These are phyloP conservation scores for Adelges cooleyi DNA, from an alignment of 1,140 invertebrate species.

Conservation along the genomic window DNA sequence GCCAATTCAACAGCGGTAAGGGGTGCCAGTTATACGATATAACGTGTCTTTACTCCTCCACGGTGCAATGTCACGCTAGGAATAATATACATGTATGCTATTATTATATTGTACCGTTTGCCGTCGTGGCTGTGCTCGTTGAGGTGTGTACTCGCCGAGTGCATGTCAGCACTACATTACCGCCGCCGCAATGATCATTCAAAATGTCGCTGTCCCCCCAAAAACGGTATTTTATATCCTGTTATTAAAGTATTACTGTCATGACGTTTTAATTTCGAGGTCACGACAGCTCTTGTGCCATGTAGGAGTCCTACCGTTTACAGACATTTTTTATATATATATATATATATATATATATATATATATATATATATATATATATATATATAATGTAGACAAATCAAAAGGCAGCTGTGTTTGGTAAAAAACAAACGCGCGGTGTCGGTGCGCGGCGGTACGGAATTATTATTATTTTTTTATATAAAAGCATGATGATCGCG, in stretches of 20 bases:
- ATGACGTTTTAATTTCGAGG: constrained; percentile 20
- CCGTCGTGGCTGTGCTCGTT: too few relatives aligned
- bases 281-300: not conserved
- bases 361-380: too few relatives aligned
- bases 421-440: not conserved
- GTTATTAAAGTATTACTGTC: constrained; percentile 25
- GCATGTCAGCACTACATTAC: constrained; percentile 24
- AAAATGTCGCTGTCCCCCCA: not conserved
- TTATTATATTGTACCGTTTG: too few relatives aligned
- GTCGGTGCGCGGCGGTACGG: not conserved
- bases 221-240: constrained; percentile 3
- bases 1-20: too few relatives aligned
- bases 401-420: too few relatives aligned
- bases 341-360: too few relatives aligned
- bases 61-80: constrained; percentile 18
- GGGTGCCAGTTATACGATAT: too few relatives aligned
- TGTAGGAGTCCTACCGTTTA: too few relatives aligned
- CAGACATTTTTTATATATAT: too few relatives aligned
- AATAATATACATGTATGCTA: not conserved
- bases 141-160: constrained; percentile 1
- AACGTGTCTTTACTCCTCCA: not conserved
- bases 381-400: too few relatives aligned
- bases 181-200: constrained; percentile 1
- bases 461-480: not conserved
- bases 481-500: not conserved